Evolutionary conservation across 2,888 invertebrate species (phyloP).

Genomic region (Gisinianus flammeolus): DNA sequence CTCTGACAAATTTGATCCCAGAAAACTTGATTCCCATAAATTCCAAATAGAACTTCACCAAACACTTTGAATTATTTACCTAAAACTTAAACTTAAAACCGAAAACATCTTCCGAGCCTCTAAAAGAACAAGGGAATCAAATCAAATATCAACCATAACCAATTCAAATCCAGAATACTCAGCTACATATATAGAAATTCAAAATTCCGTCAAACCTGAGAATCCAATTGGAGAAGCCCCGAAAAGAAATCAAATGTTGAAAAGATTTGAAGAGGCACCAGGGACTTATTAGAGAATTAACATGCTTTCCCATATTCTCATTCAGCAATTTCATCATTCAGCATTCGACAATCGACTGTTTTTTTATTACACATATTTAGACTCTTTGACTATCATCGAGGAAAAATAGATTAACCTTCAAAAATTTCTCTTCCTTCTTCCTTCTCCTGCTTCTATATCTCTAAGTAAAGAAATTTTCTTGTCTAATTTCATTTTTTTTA

Average conservation of each 20-base stretch:
- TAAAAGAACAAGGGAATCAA: too few relatives aligned
- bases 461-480: background rate
- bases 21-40: too few relatives aligned
- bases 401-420: slow-evolving; percentile 21
- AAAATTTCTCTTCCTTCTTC: background rate
- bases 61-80: too few relatives aligned
- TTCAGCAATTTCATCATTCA: background rate
- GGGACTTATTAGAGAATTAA: background rate
- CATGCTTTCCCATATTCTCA: background rate
- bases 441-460: background rate
- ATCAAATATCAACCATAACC: too few relatives aligned
- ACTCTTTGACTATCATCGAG: background rate
- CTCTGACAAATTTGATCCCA: too few relatives aligned
- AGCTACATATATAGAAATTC: background rate
- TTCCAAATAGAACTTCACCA: too few relatives aligned
- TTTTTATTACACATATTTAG: background rate
- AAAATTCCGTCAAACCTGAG: background rate
- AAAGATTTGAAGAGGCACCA: background rate
- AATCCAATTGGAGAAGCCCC: background rate
- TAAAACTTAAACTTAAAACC: too few relatives aligned
- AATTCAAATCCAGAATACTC: too few relatives aligned
- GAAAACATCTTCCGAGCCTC: too few relatives aligned
- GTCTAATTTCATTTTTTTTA: background rate
- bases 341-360: background rate
- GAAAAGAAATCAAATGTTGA: background rate